These are phyloP conservation scores for Tribolium freemani DNA, from an alignment of 2,888 invertebrate genomes.

Conservation along the genomic window DNA sequence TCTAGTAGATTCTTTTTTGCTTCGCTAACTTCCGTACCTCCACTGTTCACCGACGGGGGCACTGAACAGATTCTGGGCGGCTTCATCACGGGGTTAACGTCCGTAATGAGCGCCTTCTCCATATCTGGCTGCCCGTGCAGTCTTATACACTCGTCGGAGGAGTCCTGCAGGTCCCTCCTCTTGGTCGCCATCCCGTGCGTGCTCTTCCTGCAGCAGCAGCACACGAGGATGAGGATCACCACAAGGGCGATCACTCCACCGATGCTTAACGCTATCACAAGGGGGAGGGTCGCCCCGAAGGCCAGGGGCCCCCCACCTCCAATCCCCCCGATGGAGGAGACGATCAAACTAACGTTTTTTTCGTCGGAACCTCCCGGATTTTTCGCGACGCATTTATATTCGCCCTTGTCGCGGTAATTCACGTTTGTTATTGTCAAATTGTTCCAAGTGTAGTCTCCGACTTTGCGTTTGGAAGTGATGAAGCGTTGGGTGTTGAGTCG, in stretches of 20 bases:
- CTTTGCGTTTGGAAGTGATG: constrained; percentile 57
- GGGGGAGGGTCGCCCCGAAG: constrained; percentile 65
- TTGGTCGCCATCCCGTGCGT: constrained; percentile 55
- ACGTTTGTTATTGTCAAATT: constrained; percentile 72
- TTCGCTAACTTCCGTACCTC: constrained; percentile 86
- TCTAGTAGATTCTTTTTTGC: constrained; percentile 85
- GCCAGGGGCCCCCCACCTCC: constrained; percentile 49
- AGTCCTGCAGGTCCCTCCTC: constrained; percentile 56
- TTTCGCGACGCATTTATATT: constrained; percentile 81
- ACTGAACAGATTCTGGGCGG: constrained; percentile 85
- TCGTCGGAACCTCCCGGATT: constrained; percentile 87
- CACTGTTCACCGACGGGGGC: constrained; percentile 79
- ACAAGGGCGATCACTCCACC: constrained; percentile 69
- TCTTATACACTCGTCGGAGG: constrained; percentile 72
- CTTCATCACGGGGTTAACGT: constrained; percentile 88
- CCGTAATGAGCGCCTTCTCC: constrained; percentile 87
- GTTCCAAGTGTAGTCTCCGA: constrained; percentile 69
- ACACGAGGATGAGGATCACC: constrained; percentile 67
- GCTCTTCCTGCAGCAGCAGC: constrained; percentile 62
- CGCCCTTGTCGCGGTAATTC: constrained; percentile 69
- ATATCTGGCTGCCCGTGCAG: constrained; percentile 85
- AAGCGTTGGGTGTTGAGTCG: constrained; percentile 68
- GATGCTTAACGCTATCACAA: constrained; percentile 68
- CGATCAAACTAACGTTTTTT: constrained; percentile 78
- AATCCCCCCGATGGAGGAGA: constrained; percentile 42